A percentile compares a stretch with the other conserved stretches of the same genome.
phyloP scores from a whole-genome alignment of 1,140 invertebrate species.

The Bursaphelenchus mucronatus region DNA sequence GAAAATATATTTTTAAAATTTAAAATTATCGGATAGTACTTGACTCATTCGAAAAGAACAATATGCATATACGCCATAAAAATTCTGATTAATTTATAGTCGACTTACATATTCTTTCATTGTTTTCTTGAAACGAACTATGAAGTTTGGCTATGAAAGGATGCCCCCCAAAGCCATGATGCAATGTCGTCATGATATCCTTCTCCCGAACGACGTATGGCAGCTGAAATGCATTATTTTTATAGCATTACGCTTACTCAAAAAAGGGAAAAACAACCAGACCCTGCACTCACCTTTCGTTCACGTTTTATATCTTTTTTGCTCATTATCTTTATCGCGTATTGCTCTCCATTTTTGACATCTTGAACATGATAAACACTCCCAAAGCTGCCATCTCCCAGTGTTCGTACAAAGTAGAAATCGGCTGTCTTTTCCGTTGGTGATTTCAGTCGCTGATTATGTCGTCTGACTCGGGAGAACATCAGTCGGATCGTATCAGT shows the following conservation, averaged over 20 bases:
- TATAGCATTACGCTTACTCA: too few relatives aligned
- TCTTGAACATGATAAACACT: slow-evolving; percentile 63
- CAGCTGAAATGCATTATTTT: slow-evolving; percentile 21
- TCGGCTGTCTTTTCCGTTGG: slow-evolving; percentile 31
- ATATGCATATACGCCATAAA: too few relatives aligned
- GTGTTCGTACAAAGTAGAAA: slow-evolving; percentile 44
- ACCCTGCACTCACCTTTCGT: slow-evolving; percentile 74
- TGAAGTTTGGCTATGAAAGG: slow-evolving; percentile 86
- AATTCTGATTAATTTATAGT: too few relatives aligned
- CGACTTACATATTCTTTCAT: too few relatives aligned
- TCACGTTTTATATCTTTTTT: slow-evolving; percentile 74
- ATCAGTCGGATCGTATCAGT: slow-evolving; percentile 6
- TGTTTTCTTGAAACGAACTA: slow-evolving; percentile 87
- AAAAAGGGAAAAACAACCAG: too few relatives aligned
- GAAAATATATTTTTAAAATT: too few relatives aligned
- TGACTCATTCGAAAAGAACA: too few relatives aligned
- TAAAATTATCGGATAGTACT: too few relatives aligned
- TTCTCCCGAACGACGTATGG: slow-evolving; percentile 86
- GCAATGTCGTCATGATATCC: slow-evolving; percentile 70
- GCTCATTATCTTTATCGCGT: slow-evolving; percentile 51
- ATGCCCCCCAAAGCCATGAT: slow-evolving; percentile 59
- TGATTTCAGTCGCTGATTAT: slow-evolving; percentile 19
- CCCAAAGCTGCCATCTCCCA: slow-evolving; percentile 54
- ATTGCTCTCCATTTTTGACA: slow-evolving; percentile 39
- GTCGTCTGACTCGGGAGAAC: slow-evolving; percentile 12